phyloP scores from a whole-genome alignment of 2,797 vertebrate genomes.

The Serranus cabrilla region DNA sequence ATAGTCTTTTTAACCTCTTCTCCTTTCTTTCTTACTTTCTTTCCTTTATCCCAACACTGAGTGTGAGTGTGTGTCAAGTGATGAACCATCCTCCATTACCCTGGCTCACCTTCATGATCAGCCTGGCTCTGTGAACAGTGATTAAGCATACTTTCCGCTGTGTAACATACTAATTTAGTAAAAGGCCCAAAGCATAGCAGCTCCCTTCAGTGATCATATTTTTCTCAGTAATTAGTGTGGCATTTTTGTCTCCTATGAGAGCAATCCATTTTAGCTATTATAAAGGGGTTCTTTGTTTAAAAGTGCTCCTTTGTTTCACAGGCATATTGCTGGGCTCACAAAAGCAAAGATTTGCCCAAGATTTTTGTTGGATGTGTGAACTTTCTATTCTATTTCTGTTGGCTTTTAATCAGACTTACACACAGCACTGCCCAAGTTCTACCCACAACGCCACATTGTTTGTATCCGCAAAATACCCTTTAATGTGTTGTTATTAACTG shows the following conservation, averaged over 20 bases:
- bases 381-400: not conserved
- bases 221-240: constrained; percentile 73
- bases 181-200: constrained; percentile 74
- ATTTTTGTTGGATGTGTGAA: constrained; percentile 1
- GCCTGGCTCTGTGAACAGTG: constrained; percentile 69
- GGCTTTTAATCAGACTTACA: too few species aligned
- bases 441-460: too few species aligned
- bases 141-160: constrained; percentile 71
- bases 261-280: constrained; percentile 57
- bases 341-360: constrained; percentile 24
- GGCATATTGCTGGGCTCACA: constrained; percentile 15
- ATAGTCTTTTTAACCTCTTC: not conserved
- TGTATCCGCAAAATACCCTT: too few species aligned
- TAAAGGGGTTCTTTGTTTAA: constrained; percentile 56
- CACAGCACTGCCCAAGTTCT: too few species aligned
- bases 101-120: constrained; percentile 55
- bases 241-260: constrained; percentile 72
- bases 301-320: constrained; percentile 45
- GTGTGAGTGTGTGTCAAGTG: constrained; percentile 36
- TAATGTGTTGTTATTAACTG: too few species aligned
- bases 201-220: constrained; percentile 75
- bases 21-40: not conserved
- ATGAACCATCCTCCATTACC: constrained; percentile 69
- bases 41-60: constrained; percentile 20
- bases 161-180: constrained; percentile 72